A percentile compares a stretch with the other conserved stretches of the same genome.
Evolutionary conservation across 2,113 vertebrate genomes (phyloP).

Genomic region (Cnemophilus loriae): DNA sequence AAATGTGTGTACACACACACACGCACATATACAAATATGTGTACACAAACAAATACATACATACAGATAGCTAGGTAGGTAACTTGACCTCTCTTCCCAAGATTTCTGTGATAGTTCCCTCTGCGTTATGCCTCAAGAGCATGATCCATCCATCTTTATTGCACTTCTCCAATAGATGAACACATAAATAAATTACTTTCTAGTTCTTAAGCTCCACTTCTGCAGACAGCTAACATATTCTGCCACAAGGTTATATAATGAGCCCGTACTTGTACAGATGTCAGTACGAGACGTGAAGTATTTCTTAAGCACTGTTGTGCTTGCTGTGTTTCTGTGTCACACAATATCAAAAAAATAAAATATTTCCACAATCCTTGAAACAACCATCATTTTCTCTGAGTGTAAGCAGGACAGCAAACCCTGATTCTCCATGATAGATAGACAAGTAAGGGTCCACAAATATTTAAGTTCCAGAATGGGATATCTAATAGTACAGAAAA

Average conservation of each 20-base stretch:
- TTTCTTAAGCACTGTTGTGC: not conserved
- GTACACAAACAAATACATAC: not conserved
- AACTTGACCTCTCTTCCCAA: not conserved
- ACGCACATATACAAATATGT: not conserved
- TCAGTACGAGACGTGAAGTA: not conserved
- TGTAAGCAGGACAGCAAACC: not conserved
- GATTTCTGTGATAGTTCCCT: not conserved
- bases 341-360: not conserved
- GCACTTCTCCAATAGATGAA: not conserved
- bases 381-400: not conserved
- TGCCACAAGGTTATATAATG: not conserved
- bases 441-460: not conserved
- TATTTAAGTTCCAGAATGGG: not conserved
- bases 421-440: not conserved
- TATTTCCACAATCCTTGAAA: not conserved
- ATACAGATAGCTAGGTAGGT: not conserved
- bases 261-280: not conserved
- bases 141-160: not conserved
- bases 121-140: not conserved
- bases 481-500: not conserved
- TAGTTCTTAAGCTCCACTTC: not conserved
- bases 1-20: too few species aligned
- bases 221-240: not conserved
- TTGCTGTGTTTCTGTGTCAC: not conserved
- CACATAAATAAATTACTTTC: not conserved